Evolutionary conservation across 2,113 vertebrate species (phyloP), one percentile per base, ranked within the genome.

Genomic region (Pangasianodon gigas): DNA sequence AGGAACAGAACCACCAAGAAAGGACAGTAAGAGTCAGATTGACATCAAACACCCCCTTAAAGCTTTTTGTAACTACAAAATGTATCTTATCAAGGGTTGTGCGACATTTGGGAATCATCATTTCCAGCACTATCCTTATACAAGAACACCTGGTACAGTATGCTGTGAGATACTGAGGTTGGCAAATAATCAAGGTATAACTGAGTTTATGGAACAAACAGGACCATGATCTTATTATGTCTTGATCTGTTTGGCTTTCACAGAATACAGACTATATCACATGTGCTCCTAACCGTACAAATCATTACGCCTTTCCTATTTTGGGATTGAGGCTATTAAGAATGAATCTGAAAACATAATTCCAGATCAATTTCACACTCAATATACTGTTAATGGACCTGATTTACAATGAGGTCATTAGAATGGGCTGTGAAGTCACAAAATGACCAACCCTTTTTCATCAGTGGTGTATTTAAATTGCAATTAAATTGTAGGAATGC

Each of bases 281-380:
- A 5, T 16, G 11, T 54, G n/a, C n/a, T 54, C 10, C 18, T 32
- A 6, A 54, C 44, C 18, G 58, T 26, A 37, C 19, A 44, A 56
- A 74, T 37, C 18, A 24, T n/a, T 24, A 60, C 24, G 44, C 11
- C 21, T 4, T 26, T 84, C 37, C 37, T 32, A 24, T 65, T 69
- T 19, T 67, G 58, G 7, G 21, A 18, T 4, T 11, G 74, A 19
- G 14, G 71, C 37, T 56, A 37, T 46, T 9, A 11, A 52, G 16
- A 26, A 11, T 21, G 8, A 10, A 51, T 16, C 58, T 82, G 79
- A 71, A 88, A n/a, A 83, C 46, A 51, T 62, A 67, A 67, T 88
- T 82, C 16, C n/a, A 41, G 44, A 62, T 54, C 46, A 16, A 67
- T 88, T 88, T 88, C 58, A 88, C 77, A 65, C 87, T 41, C 77